These are phyloP conservation scores for Drosophila parvula DNA, from an alignment of 1,140 invertebrate genomes.

Conservation along the genomic window DNA sequence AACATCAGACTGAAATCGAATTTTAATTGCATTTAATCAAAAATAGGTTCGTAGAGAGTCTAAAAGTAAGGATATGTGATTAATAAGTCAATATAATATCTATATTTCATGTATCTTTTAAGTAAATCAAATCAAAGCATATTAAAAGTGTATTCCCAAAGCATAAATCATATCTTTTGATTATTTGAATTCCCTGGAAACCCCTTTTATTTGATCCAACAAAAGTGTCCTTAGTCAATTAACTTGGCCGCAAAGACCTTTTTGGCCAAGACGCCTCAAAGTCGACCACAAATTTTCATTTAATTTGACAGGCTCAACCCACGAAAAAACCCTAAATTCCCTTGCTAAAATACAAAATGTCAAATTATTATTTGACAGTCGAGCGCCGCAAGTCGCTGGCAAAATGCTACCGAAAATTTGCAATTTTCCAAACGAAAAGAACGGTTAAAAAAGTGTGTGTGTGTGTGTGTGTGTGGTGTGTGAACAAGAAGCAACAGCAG, in stretches of 20 bases:
- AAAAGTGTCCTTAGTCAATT: constrained; percentile 31
- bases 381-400: constrained; percentile 18
- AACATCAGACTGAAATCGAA: not conserved
- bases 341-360: constrained; percentile 36
- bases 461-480: constrained; percentile 1
- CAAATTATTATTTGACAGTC: constrained; percentile 55
- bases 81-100: not conserved
- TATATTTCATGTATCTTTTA: not conserved
- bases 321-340: not conserved
- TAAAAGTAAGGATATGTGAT: not conserved
- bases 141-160: not conserved
- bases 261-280: constrained; percentile 32
- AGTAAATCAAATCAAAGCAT: not conserved
- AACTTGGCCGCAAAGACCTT: constrained; percentile 22
- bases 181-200: not conserved
- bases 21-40: constrained; percentile 1
- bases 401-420: constrained; percentile 27
- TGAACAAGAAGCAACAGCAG: constrained; percentile 20
- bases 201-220: not conserved
- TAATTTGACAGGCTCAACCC: constrained; percentile 35
- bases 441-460: constrained; percentile 34
- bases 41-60: not conserved
- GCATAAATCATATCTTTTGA: not conserved
- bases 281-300: constrained; percentile 56
- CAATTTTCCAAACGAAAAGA: constrained; percentile 40